These are phyloP conservation scores for Onychomys torridus DNA, from an alignment of 2,797 vertebrate species.

Conservation along the genomic window DNA sequence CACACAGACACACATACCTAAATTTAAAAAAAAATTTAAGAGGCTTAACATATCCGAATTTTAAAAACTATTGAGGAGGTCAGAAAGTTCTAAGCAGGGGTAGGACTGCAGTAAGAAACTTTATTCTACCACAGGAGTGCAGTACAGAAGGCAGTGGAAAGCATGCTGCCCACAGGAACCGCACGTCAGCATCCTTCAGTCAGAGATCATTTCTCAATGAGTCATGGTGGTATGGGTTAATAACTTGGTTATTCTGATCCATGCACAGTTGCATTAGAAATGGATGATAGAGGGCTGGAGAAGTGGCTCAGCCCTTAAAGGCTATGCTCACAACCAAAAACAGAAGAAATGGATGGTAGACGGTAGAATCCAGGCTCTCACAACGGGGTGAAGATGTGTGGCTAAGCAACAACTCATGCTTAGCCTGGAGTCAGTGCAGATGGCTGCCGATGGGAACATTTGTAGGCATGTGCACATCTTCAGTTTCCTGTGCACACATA, in stretches of 20 bases:
- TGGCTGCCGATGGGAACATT: neutral
- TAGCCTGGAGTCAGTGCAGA: no score
- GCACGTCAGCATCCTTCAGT: accelerated
- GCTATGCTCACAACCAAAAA: neutral
- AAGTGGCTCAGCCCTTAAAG: neutral
- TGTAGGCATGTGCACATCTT: neutral
- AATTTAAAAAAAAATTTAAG: neutral
- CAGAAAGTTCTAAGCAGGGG: neutral
- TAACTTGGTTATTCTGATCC: accelerated
- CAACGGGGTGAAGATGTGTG: neutral
- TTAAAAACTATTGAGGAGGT: neutral
- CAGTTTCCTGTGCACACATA: no score
- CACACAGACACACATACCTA: neutral
- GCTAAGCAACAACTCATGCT: neutral
- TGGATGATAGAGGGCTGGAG: neutral
- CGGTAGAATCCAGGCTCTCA: neutral
- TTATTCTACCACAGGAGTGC: neutral
- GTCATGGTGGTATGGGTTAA: accelerated
- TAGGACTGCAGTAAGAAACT: neutral
- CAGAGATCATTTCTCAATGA: neutral
- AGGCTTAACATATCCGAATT: neutral
- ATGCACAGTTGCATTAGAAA: accelerated
- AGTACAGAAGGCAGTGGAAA: neutral
- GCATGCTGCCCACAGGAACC: neutral
- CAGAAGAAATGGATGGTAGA: no score